Evolutionary conservation across 2,888 invertebrate species (phyloP).

Genomic region (Kryphioiulus occultus): DNA sequence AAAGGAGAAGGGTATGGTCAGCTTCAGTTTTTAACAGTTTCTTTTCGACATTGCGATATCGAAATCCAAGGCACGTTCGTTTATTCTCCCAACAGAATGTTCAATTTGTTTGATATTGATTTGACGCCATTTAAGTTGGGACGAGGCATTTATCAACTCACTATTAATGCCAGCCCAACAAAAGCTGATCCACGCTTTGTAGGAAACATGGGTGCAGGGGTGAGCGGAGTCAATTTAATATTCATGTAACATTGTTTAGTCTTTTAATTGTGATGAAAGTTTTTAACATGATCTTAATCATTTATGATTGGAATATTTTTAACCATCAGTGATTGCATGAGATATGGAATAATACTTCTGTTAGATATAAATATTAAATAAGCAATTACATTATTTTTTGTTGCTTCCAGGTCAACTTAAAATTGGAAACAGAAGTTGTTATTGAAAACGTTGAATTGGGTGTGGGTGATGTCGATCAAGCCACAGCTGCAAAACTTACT

Average conservation of each 20-base stretch:
- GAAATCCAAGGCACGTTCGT: neutral
- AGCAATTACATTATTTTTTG: neutral
- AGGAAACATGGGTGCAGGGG: constrained; percentile 67
- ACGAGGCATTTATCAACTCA: constrained; percentile 84
- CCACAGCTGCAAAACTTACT: constrained; percentile 78
- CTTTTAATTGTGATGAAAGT: no score
- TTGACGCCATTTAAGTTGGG: constrained; percentile 78
- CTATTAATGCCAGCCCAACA: constrained; percentile 74
- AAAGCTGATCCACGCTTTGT: constrained; percentile 69
- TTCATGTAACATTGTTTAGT: constrained; percentile 35
- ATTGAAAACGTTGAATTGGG: constrained; percentile 84
- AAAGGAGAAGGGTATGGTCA: constrained; percentile 55
- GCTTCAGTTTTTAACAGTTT: no score
- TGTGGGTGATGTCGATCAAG: constrained; percentile 88
- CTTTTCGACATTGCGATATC: neutral
- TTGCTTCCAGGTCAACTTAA: constrained; percentile 61
- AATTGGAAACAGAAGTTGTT: constrained; percentile 78
- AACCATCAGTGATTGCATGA: no score
- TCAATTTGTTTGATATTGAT: constrained; percentile 79
- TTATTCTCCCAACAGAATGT: constrained; percentile 64
- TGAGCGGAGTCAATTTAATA: constrained; percentile 54
- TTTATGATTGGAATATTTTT: neutral
- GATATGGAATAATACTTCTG: no score
- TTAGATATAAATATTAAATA: neutral
- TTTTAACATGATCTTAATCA: no score